Percentiles rank a stretch among this genome's conserved stretches.
phyloP scores from a whole-genome alignment of 2,113 vertebrate genomes.

The Ictalurus furcatus region DNA sequence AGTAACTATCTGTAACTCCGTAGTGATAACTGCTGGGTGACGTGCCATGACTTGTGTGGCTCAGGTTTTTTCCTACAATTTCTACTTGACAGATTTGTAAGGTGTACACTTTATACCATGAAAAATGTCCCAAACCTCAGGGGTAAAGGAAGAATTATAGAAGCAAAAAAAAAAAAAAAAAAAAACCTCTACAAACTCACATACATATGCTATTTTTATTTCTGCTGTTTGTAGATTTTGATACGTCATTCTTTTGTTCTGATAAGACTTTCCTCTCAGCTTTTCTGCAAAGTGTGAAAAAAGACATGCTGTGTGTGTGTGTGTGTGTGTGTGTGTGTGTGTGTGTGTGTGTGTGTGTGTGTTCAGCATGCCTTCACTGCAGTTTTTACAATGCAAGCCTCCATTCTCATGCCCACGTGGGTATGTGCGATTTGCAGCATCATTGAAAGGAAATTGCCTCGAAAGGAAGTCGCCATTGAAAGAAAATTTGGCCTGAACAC shows the following conservation, averaged over 20 bases:
- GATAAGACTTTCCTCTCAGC: conserved; percentile 11
- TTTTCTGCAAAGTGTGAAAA: conserved; percentile 8
- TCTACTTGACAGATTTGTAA: background rate
- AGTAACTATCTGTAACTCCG: background rate
- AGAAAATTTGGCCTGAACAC: conserved; percentile 52
- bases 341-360: background rate
- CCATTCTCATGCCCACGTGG: conserved; percentile 21
- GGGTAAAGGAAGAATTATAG: background rate
- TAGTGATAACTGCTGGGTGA: background rate
- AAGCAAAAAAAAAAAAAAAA: background rate
- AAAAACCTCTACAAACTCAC: background rate
- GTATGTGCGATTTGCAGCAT: conserved; percentile 4
- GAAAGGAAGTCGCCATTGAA: conserved; percentile 55
- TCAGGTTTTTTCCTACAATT: background rate
- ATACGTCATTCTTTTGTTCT: conserved; percentile 26
- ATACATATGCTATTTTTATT: background rate
- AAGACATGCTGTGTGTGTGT: background rate
- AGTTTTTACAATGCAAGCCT: conserved; percentile 8
- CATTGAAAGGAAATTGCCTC: conserved; percentile 25
- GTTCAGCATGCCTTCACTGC: conserved; percentile 8
- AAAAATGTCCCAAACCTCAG: background rate
- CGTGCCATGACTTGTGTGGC: background rate
- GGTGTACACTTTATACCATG: background rate
- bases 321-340: conserved; percentile 1
- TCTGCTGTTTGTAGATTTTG: background rate